Conservation (phyloP, 2,113 vertebrate species). For the Ochotona curzoniae region DNA sequence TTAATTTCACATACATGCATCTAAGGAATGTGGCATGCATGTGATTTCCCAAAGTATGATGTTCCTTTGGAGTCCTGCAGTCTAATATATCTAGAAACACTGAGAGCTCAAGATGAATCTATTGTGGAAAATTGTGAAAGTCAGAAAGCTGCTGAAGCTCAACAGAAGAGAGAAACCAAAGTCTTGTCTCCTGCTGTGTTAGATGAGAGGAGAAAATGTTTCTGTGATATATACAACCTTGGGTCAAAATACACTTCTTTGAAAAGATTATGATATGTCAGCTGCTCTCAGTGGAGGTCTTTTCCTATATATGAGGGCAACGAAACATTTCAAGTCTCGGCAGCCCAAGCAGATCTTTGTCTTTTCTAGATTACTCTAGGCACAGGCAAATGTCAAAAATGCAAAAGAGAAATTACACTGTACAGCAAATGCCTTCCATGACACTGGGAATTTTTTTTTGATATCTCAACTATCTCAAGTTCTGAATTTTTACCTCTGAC, state of each 20-base stretch:
- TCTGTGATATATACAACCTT: conserved; percentile 17
- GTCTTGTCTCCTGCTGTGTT: neutral
- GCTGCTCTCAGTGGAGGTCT: neutral
- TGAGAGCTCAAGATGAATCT: neutral
- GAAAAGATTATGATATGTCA: neutral
- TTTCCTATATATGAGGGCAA: conserved; percentile 44
- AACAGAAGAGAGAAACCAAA: neutral
- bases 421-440: neutral
- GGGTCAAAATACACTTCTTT: conserved; percentile 61
- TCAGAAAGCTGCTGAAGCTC: neutral
- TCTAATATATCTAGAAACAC: neutral
- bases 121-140: neutral
- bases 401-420: neutral
- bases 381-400: neutral
- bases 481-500: neutral
- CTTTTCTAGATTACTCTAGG: conserved; percentile 29
- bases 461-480: neutral
- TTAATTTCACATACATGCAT: neutral
- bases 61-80: neutral
- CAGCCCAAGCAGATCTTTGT: neutral
- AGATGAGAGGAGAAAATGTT: conserved; percentile 49
- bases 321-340: neutral
- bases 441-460: neutral
- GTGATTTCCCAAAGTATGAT: neutral
- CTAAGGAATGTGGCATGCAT: neutral